These are phyloP conservation scores for Holothuria leucospilota DNA, from an alignment of 53 echinoderm and acorn worm genomes.

Conservation along the genomic window DNA sequence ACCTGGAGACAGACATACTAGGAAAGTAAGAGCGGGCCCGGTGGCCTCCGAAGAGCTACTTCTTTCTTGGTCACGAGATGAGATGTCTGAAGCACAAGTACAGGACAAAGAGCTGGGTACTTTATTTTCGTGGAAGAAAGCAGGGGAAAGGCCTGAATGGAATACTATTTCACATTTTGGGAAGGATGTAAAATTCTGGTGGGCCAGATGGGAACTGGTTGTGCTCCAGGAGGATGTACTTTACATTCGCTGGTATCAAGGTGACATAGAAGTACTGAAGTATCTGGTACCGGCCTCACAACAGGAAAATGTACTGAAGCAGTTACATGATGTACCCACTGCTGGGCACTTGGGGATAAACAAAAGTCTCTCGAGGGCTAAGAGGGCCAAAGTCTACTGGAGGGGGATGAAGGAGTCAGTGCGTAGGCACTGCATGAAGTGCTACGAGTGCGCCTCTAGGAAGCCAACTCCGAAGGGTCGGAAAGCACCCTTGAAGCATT, in stretches of 20 bases:
- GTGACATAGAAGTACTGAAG: neutral
- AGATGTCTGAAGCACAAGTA: no score
- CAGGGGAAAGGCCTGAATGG: no score
- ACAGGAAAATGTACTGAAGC: neutral
- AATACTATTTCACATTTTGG: no score
- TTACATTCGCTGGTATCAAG: no score
- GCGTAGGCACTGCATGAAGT: neutral
- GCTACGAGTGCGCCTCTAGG: neutral
- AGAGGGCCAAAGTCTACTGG: slow-evolving; percentile 4
- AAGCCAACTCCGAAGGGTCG: neutral
- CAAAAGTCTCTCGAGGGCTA: neutral
- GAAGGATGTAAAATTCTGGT: no score
- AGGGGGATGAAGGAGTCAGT: neutral
- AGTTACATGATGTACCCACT: slow-evolving; percentile 29
- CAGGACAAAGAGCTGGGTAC: no score
- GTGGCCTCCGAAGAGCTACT: no score
- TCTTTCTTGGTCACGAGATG: neutral
- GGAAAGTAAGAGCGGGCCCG: no score
- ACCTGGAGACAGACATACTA: no score
- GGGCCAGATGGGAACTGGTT: no score
- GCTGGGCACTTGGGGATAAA: slow-evolving; percentile 22
- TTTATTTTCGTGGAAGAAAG: no score
- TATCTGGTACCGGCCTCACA: neutral
- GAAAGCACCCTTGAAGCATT: neutral
- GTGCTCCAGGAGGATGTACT: no score